Evolutionary conservation across 2,113 vertebrate species (phyloP).

Genomic region (Myrmophylax atrothorax): DNA sequence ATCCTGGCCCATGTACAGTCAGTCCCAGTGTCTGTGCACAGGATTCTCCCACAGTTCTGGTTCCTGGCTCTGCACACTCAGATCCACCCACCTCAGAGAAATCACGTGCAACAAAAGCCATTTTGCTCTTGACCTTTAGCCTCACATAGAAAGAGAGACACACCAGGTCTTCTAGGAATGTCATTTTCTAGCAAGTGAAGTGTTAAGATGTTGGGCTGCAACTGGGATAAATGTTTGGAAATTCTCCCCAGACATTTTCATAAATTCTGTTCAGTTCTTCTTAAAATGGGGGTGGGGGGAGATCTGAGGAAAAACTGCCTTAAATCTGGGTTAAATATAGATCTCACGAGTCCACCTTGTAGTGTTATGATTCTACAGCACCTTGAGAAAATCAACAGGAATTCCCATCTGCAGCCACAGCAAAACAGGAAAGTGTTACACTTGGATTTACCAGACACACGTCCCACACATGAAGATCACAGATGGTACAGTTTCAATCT

Average conservation of each 20-base stretch:
- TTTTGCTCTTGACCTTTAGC: neutral
- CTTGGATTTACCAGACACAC: neutral
- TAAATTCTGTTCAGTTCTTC: neutral
- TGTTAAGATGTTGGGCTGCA: neutral
- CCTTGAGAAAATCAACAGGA: neutral
- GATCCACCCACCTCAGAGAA: neutral
- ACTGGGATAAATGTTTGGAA: neutral
- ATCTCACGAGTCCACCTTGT: neutral
- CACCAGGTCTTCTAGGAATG: neutral
- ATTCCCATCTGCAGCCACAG: neutral
- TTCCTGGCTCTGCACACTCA: neutral
- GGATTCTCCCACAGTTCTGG: neutral
- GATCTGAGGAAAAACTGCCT: neutral
- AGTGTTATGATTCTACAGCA: neutral
- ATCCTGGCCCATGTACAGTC: neutral
- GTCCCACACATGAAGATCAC: neutral
- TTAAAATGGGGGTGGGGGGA: fast-evolving
- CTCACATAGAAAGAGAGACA: neutral
- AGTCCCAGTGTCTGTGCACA: neutral
- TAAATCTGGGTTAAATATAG: neutral
- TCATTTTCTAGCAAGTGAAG: neutral
- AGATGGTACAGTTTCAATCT: neutral
- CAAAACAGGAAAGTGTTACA: neutral
- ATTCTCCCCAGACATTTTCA: neutral
- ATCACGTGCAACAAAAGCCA: fast-evolving